Percentiles rank a stretch among this genome's conserved stretches.
Conservation (phyloP, 2,888 invertebrate species). For the Acrobeloides nanus region DNA sequence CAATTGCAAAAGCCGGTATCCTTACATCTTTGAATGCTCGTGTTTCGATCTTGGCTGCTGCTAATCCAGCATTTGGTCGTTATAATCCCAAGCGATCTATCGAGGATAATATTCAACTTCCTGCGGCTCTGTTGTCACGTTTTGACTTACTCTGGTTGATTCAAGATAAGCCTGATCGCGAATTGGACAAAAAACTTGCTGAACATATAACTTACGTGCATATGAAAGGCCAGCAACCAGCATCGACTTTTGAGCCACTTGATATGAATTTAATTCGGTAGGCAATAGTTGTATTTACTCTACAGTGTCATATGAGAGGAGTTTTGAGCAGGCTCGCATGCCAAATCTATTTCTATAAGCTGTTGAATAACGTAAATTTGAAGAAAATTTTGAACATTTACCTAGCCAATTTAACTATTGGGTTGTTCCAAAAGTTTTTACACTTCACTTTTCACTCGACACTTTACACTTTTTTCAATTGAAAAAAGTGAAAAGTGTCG, state of each 20-base stretch:
- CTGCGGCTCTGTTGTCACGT: conserved; percentile 84
- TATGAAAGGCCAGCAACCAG: conserved; percentile 67
- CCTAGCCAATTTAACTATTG: conserved; percentile 8
- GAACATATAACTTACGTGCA: conserved; percentile 97
- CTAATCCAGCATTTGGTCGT: conserved; percentile 95
- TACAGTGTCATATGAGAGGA: conserved; percentile 2
- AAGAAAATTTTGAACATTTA: conserved; percentile 7
- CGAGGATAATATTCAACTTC: conserved; percentile 94
- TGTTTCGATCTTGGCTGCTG: conserved; percentile 92
- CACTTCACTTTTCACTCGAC: no score
- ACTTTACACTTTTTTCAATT: no score
- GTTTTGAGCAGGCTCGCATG: background rate
- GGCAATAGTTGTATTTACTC: background rate
- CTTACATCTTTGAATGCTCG: conserved; percentile 95
- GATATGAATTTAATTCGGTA: conserved; percentile 79
- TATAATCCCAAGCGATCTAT: conserved; percentile 90
- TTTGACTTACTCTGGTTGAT: conserved; percentile 51
- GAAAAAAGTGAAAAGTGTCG: no score
- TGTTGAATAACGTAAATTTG: background rate
- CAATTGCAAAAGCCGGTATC: conserved; percentile 97
- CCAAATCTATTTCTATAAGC: background rate
- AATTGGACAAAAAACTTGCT: conserved; percentile 72
- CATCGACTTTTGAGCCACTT: conserved; percentile 66
- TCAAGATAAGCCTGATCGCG: conserved; percentile 64
- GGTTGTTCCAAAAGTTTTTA: no score